A percentile compares a stretch with the other conserved stretches of the same genome.
phyloP scores from a whole-genome alignment of 1,140 invertebrate genomes.

The Nylanderia fulva region DNA sequence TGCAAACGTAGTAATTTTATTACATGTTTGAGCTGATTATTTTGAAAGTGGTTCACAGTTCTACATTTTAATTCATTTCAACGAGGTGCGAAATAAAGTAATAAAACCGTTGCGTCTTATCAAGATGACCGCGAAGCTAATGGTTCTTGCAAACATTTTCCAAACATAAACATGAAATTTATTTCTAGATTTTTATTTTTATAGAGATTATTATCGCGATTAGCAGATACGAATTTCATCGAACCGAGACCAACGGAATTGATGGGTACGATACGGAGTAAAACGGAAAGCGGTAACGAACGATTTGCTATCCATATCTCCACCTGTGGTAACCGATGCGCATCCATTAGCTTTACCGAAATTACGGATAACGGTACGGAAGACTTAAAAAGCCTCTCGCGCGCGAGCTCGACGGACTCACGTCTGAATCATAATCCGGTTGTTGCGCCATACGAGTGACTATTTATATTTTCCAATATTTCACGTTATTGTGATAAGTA shows the following conservation, averaged over 20 bases:
- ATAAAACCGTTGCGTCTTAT: conserved; percentile 4
- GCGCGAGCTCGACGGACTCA: neutral
- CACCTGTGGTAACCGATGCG: neutral
- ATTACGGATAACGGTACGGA: conserved; percentile 42
- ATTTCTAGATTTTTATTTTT: conserved; percentile 34
- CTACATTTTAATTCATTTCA: neutral
- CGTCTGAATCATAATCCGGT: conserved; percentile 4
- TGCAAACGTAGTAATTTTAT: neutral
- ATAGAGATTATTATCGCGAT: neutral
- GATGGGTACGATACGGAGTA: conserved; percentile 25
- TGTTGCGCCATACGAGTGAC: neutral
- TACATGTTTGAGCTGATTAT: neutral
- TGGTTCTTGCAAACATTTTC: neutral
- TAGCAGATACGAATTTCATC: neutral
- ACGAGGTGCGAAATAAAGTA: neutral
- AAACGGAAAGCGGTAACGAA: conserved; percentile 35
- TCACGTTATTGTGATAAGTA: neutral
- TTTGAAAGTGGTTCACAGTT: conserved; percentile 13
- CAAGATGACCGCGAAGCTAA: neutral
- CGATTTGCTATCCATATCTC: conserved; percentile 14
- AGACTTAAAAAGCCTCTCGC: conserved; percentile 24
- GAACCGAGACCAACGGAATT: conserved; percentile 9
- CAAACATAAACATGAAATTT: conserved; percentile 5
- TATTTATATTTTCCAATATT: neutral
- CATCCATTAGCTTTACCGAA: conserved; percentile 42